phyloP scores from a whole-genome alignment of 1,140 invertebrate genomes.

The Myzus persicae region DNA sequence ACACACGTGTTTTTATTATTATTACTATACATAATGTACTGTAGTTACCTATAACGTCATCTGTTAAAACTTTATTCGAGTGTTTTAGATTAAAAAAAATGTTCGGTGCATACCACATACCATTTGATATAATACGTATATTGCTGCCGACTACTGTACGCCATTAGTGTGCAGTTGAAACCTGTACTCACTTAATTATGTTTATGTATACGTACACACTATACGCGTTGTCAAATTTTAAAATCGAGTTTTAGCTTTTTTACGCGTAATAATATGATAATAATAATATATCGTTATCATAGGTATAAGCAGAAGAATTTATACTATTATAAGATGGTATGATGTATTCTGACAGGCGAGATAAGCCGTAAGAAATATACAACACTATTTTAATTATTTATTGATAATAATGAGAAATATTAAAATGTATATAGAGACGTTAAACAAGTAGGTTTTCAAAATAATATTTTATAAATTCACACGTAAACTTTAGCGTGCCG shows the following conservation, averaged over 20 bases:
- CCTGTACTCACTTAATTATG: background rate
- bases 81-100: background rate
- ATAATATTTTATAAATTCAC: background rate
- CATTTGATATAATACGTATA: background rate
- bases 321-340: too few species aligned
- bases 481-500: background rate
- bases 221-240: background rate
- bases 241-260: background rate
- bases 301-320: background rate
- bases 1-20: background rate
- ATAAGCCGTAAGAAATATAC: background rate
- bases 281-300: too few species aligned
- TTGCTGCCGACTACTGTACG: background rate
- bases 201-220: background rate
- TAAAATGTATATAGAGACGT: background rate
- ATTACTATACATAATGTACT: background rate
- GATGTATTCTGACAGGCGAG: too few species aligned
- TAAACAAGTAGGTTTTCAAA: background rate
- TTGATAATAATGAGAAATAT: background rate
- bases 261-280: too few species aligned
- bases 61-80: background rate
- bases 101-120: background rate
- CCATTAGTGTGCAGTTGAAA: background rate
- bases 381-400: background rate
- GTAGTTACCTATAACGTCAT: background rate